These are phyloP conservation scores for Prionailurus bengalensis DNA, from an alignment of 2,113 vertebrate species.

Conservation along the genomic window DNA sequence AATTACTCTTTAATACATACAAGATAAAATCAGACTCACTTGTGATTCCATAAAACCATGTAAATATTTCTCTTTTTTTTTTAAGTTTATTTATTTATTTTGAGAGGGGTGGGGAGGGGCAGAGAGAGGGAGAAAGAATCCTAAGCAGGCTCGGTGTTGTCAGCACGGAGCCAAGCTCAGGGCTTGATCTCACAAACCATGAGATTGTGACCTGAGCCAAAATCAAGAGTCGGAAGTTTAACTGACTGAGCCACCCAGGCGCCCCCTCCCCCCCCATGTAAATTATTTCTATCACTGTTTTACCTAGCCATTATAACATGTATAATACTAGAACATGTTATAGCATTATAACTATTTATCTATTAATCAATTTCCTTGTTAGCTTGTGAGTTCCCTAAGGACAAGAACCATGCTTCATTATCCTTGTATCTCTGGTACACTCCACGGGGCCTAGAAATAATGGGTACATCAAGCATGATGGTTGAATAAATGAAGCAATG, in stretches of 20 bases:
- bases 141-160: too few species aligned
- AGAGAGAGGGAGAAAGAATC: too few species aligned
- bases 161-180: too few species aligned
- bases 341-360: background rate
- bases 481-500: background rate
- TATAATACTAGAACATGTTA: background rate
- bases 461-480: accelerated
- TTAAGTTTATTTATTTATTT: too few species aligned
- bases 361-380: background rate
- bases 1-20: background rate
- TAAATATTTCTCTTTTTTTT: background rate
- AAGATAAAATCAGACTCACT: background rate
- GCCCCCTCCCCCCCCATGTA: too few species aligned
- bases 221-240: too few species aligned
- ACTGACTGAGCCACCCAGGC: too few species aligned
- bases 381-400: background rate
- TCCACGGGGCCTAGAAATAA: background rate
- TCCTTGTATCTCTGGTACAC: background rate
- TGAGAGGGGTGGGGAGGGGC: too few species aligned
- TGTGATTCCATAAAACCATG: background rate
- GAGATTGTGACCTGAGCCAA: too few species aligned
- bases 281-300: background rate
- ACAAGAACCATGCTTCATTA: background rate
- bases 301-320: background rate
- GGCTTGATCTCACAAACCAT: too few species aligned